Evolutionary conservation across 2,113 vertebrate genomes (phyloP).

Genomic region (human (Homo sapiens)): DNA sequence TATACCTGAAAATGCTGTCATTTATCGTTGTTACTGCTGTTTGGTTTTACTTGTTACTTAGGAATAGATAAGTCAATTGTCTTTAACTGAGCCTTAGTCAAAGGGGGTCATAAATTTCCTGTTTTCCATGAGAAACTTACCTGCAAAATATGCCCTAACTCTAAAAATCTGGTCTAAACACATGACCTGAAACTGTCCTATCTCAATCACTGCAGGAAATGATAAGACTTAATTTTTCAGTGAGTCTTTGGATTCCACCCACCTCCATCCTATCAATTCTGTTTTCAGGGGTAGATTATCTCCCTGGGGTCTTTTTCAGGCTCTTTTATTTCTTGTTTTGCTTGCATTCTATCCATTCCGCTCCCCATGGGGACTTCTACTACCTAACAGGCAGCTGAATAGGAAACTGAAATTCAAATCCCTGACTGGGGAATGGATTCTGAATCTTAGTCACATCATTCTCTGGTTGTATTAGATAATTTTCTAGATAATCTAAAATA

Average conservation of each 20-base stretch:
- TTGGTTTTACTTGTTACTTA: neutral
- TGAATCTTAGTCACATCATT: slow-evolving; percentile 12
- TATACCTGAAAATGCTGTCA: slow-evolving; percentile 21
- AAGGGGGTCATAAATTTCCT: slow-evolving; percentile 2
- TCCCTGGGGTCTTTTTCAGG: slow-evolving; percentile 22
- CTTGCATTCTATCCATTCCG: slow-evolving; percentile 28
- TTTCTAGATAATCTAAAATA: slow-evolving; percentile 53
- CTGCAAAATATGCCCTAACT: slow-evolving; percentile 52
- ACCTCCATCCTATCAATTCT: slow-evolving; percentile 20
- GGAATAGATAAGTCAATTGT: neutral
- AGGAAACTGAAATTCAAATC: slow-evolving; percentile 47
- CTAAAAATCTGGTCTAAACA: slow-evolving; percentile 49
- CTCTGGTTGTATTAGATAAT: neutral
- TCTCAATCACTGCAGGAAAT: slow-evolving; percentile 31
- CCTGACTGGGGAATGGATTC: neutral
- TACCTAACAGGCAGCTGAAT: slow-evolving; percentile 19
- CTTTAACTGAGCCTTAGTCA: slow-evolving; percentile 10
- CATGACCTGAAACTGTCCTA: slow-evolving; percentile 33
- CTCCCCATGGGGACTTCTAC: neutral
- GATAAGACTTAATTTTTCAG: slow-evolving; percentile 30
- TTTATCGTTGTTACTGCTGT: neutral
- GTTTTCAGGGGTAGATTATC: slow-evolving; percentile 3
- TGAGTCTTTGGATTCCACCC: neutral
- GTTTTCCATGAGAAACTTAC: slow-evolving; percentile 38
- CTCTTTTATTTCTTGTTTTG: slow-evolving; percentile 57